A percentile compares a stretch with the other conserved stretches of the same genome.
Conservation (phyloP, 2,888 invertebrate genomes). For the Agrotis ipsilon region DNA sequence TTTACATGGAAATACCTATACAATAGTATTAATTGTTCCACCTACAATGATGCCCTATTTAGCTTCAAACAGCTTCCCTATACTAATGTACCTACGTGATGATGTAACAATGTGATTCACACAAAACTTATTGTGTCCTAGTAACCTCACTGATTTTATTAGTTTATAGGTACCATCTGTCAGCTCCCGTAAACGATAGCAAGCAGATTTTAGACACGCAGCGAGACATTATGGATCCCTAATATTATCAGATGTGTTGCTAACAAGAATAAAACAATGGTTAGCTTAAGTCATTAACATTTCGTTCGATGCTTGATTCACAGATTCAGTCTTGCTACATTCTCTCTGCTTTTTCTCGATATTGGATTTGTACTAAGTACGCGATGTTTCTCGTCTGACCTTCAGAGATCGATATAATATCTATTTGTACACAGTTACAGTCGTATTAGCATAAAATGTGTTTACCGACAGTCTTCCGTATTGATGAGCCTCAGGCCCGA, state of each 20-base stretch:
- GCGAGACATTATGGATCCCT: conserved; percentile 1
- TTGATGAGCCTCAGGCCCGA: conserved; percentile 11
- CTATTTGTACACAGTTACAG: conserved; percentile 23
- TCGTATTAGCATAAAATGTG: conserved; percentile 45
- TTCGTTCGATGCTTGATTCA: neutral
- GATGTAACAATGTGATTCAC: conserved; percentile 45
- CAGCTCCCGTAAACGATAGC: conserved; percentile 20
- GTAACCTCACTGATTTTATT: conserved; percentile 42
- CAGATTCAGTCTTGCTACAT: neutral
- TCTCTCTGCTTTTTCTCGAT: neutral
- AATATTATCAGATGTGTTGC: too few species aligned
- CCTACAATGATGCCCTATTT: conserved; percentile 13
- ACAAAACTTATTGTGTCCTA: conserved; percentile 36
- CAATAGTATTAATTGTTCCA: conserved; percentile 13
- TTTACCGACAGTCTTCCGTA: conserved; percentile 26
- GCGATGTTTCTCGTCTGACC: conserved; percentile 21
- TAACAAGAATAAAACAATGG: neutral
- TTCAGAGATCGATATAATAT: conserved; percentile 47
- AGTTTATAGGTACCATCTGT: conserved; percentile 20
- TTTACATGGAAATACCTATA: conserved; percentile 2
- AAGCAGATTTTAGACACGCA: conserved; percentile 5
- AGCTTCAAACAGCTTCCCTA: conserved; percentile 9
- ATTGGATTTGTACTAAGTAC: neutral
- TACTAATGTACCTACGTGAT: conserved; percentile 17
- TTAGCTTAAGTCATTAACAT: neutral